Percentiles rank a stretch among this genome's conserved stretches.
These are phyloP conservation scores for Eira barbara DNA, from an alignment of 2,113 vertebrate genomes.

Conservation along the genomic window DNA sequence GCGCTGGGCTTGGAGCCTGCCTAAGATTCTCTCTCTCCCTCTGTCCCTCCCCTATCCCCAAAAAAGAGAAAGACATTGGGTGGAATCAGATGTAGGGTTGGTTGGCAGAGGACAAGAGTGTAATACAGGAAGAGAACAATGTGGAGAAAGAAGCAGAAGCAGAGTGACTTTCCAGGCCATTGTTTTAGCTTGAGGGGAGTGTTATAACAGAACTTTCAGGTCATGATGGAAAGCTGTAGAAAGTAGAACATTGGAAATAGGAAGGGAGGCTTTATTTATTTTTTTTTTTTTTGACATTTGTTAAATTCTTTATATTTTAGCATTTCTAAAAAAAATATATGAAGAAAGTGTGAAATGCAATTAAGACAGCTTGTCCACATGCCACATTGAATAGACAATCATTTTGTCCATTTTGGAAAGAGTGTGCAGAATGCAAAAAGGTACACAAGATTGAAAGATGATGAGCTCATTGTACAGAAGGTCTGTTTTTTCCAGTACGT, in stretches of 20 bases:
- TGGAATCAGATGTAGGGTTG: background rate
- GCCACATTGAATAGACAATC: background rate
- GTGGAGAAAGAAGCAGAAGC: background rate
- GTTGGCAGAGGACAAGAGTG: background rate
- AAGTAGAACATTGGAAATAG: background rate
- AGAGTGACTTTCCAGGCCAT: background rate
- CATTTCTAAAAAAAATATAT: conserved; percentile 38
- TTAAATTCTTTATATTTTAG: conserved; percentile 31
- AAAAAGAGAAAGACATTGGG: background rate
- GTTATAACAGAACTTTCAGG: background rate
- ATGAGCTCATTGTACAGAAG: background rate
- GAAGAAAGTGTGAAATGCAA: conserved; percentile 43
- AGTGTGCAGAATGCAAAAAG: background rate
- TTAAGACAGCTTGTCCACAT: background rate
- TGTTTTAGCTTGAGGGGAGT: background rate
- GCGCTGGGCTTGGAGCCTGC: background rate
- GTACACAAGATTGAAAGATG: background rate
- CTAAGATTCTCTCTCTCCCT: background rate
- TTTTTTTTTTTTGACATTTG: conserved; percentile 16
- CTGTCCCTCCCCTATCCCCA: background rate
- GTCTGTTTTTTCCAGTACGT: background rate
- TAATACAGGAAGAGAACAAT: background rate
- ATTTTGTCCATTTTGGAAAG: conserved; percentile 6
- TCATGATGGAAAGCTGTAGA: background rate
- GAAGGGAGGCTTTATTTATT: background rate